These are phyloP conservation scores for Polypedilum pembai DNA, from an alignment of 1,140 invertebrate genomes.

Conservation along the genomic window DNA sequence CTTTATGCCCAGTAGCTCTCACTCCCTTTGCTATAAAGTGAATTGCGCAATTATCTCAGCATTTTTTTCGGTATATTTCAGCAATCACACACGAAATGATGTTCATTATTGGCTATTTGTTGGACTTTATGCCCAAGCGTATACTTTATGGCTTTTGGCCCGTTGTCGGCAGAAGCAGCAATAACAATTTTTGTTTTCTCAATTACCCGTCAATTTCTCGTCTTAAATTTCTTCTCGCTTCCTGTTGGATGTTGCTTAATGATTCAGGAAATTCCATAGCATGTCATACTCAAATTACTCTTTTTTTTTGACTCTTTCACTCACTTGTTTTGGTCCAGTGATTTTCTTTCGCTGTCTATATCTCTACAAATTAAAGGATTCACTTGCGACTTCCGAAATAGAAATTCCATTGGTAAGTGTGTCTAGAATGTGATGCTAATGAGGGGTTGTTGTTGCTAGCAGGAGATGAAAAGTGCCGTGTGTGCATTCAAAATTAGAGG, in stretches of 20 bases:
- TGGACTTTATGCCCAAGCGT: neutral
- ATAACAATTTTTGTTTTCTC: neutral
- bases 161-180: neutral
- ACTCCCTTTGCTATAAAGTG: neutral
- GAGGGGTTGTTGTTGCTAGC: neutral
- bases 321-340: too few species aligned
- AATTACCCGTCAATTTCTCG: neutral
- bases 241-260: slow-evolving; percentile 15
- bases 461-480: too few species aligned
- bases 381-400: neutral
- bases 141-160: neutral
- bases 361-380: neutral
- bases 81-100: neutral
- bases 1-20: neutral
- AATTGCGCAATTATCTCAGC: neutral
- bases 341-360: neutral
- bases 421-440: neutral
- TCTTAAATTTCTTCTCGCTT: slow-evolving; percentile 25
- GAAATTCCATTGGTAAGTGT: too few species aligned
- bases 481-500: too few species aligned
- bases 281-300: slow-evolving; percentile 1
- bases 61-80: neutral
- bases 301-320: too few species aligned
- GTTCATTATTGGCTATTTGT: slow-evolving; percentile 12
- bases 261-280: slow-evolving; percentile 26